A percentile compares a stretch with the other conserved stretches of the same genome.
These are phyloP conservation scores for Anguilla japonica DNA, from an alignment of 2,113 vertebrate genomes.

Conservation along the genomic window DNA sequence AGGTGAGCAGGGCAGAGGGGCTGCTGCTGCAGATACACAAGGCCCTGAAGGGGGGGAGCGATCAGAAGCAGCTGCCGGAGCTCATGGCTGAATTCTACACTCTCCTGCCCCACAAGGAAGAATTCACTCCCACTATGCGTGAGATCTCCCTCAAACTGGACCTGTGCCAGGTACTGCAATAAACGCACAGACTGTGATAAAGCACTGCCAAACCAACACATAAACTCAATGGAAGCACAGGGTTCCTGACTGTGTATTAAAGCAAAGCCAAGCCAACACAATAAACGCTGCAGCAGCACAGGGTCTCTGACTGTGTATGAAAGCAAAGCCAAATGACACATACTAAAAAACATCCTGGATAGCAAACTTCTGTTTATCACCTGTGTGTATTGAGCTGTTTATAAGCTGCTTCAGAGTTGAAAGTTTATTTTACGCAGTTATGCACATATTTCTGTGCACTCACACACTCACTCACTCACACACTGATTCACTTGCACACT, in stretches of 20 bases:
- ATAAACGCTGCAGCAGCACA: too few relatives aligned
- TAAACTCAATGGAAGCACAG: too few relatives aligned
- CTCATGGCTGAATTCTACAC: slow-evolving; percentile 68
- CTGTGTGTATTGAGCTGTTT: too few relatives aligned
- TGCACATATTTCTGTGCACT: too few relatives aligned
- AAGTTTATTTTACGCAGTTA: too few relatives aligned
- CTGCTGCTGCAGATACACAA: slow-evolving; percentile 72
- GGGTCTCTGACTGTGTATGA: too few relatives aligned
- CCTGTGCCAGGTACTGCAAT: slow-evolving; percentile 78
- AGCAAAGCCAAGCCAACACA: neutral
- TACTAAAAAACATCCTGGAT: too few relatives aligned
- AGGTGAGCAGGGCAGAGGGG: slow-evolving; percentile 82
- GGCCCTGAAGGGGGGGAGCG: slow-evolving; percentile 46
- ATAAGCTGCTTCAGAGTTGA: too few relatives aligned
- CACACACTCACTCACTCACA: too few relatives aligned
- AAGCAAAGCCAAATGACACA: too few relatives aligned
- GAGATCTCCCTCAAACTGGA: slow-evolving; percentile 74
- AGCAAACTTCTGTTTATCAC: too few relatives aligned
- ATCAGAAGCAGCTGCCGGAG: slow-evolving; percentile 20
- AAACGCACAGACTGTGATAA: neutral
- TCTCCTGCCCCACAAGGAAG: slow-evolving; percentile 60
- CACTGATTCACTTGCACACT: too few relatives aligned
- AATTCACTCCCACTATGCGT: slow-evolving; percentile 32
- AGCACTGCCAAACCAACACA: neutral
- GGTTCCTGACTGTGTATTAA: neutral